These are phyloP conservation scores for Anarsia innoxiella DNA, from an alignment of 2,888 invertebrate genomes.

Conservation along the genomic window DNA sequence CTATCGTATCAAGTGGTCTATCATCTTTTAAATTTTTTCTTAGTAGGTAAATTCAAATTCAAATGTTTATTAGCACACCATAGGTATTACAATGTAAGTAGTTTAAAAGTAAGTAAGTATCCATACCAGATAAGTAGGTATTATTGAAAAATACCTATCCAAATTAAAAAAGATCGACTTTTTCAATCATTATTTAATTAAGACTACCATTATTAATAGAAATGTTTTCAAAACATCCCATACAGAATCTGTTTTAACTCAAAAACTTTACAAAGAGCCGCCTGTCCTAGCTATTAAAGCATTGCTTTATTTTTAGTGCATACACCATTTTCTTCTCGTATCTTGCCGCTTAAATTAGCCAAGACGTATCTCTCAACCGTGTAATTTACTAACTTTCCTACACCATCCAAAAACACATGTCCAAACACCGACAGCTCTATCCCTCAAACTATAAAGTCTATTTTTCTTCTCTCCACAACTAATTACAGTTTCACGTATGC, in stretches of 20 bases:
- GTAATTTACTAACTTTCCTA: slow-evolving; percentile 25
- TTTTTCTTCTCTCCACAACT: neutral
- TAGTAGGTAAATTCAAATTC: too few species aligned
- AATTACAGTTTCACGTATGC: neutral
- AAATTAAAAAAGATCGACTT: too few species aligned
- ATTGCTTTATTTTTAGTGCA: slow-evolving; percentile 44
- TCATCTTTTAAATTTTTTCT: too few species aligned
- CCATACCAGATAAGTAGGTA: too few species aligned
- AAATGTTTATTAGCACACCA: too few species aligned
- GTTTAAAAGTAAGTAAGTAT: too few species aligned
- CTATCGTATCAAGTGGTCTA: too few species aligned
- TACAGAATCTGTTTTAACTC: slow-evolving; percentile 44
- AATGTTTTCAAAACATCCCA: too few species aligned
- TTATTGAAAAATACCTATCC: too few species aligned
- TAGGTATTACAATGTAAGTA: too few species aligned
- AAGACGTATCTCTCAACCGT: slow-evolving; percentile 39
- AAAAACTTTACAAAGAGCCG: slow-evolving; percentile 40
- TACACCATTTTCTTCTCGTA: slow-evolving; percentile 37
- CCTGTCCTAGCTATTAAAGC: slow-evolving; percentile 43
- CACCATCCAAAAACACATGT: slow-evolving; percentile 8
- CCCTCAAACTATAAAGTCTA: neutral
- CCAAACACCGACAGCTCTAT: slow-evolving; percentile 23
- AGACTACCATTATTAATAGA: too few species aligned
- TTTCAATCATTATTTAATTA: too few species aligned
- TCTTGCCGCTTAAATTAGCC: slow-evolving; percentile 57